Percentiles rank a stretch among this genome's conserved stretches.
Conservation (phyloP, 1,140 invertebrate genomes). For the Cyclargus thomasi region DNA sequence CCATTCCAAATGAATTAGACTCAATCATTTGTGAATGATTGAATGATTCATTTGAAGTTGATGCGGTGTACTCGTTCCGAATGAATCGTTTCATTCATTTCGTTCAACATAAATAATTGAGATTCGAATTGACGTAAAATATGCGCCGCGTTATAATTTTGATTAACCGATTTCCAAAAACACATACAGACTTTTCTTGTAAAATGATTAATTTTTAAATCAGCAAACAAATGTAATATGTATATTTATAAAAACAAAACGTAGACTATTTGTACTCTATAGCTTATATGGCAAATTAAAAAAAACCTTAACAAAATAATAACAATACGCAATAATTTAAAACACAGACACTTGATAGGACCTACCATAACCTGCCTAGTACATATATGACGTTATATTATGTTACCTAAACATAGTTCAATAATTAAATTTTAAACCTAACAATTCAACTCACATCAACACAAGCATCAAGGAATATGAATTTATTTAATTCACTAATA, state of each 20-base stretch:
- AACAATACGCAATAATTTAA: no score
- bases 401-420: no score
- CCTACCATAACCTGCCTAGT: no score
- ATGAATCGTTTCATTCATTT: constrained; percentile 3
- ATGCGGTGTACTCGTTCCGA: background rate
- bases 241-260: no score
- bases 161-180: background rate
- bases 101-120: background rate
- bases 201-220: no score
- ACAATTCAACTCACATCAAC: background rate
- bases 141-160: background rate
- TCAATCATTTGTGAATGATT: constrained; percentile 7
- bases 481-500: background rate
- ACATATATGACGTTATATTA: no score
- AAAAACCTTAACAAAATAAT: no score
- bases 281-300: no score
- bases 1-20: background rate
- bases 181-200: no score
- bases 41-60: constrained; percentile 8
- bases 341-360: no score
- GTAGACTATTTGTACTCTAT: no score
- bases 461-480: background rate
- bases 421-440: background rate
- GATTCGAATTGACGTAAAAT: background rate
- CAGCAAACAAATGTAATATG: no score